These are phyloP conservation scores for Hyposoter didymator DNA, from an alignment of 2,888 invertebrate genomes.

Conservation along the genomic window DNA sequence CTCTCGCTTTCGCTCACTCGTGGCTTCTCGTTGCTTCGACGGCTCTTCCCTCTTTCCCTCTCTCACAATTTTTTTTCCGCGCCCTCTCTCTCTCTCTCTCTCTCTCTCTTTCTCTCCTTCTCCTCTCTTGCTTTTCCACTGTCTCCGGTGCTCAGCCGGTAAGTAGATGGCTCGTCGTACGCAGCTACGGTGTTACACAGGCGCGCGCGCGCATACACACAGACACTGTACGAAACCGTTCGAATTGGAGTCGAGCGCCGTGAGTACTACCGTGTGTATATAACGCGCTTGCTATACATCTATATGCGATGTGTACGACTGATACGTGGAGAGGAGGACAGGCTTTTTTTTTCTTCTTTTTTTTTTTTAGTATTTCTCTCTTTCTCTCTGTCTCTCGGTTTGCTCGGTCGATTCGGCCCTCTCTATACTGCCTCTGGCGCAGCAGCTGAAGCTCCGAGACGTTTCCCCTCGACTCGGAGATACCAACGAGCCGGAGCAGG, in stretches of 20 bases:
- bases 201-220: slow-evolving; percentile 38
- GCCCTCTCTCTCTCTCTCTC: slow-evolving; percentile 17
- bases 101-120: slow-evolving; percentile 38
- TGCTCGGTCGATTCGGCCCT: slow-evolving; percentile 65
- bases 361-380: not conserved
- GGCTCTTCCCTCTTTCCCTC: slow-evolving; percentile 58
- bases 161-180: slow-evolving; percentile 67
- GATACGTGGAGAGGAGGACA: slow-evolving; percentile 21
- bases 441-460: slow-evolving; percentile 67
- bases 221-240: slow-evolving; percentile 52
- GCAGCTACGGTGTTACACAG: slow-evolving; percentile 53
- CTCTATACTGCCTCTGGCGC: slow-evolving; percentile 61
- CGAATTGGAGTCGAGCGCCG: slow-evolving; percentile 51
- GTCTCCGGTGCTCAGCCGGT: slow-evolving; percentile 60
- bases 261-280: slow-evolving; percentile 43
- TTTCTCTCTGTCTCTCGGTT: slow-evolving; percentile 37
- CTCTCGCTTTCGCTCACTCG: slow-evolving; percentile 11
- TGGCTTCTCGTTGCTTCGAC: slow-evolving; percentile 37
- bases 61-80: slow-evolving; percentile 15
- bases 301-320: slow-evolving; percentile 34
- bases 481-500: slow-evolving; percentile 27
- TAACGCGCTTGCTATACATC: slow-evolving; percentile 17
- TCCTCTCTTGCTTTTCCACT: slow-evolving; percentile 18
- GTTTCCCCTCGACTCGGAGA: slow-evolving; percentile 47
- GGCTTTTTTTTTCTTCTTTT: slow-evolving; percentile 22